Base-by-base conservation (phyloP, 2,888 invertebrate genomes). In the Aproaerema taeniolella region DNA sequence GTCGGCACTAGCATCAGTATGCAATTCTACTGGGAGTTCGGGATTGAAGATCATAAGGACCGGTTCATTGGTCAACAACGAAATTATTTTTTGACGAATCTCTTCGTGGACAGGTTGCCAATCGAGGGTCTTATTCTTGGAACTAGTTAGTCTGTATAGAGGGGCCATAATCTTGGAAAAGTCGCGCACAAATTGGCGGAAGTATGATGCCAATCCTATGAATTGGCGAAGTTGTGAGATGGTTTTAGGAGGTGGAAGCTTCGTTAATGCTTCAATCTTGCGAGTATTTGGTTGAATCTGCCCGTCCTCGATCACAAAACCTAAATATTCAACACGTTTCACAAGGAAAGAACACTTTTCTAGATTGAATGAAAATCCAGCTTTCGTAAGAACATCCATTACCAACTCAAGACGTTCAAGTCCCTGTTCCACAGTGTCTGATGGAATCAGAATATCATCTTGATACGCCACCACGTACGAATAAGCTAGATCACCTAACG, bases 121-220 rank as follows among this genome's bases (percentile, higher is more conserved):
- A n/a, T n/a, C n/a, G n/a, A n/a, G n/a, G n/a, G n/a, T n/a, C n/a
- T n/a, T n/a, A n/a, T n/a, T n/a, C n/a, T n/a, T n/a, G n/a, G n/a
- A n/a, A n/a, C n/a, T n/a, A n/a, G 48, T 32, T 24, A 29, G 10
- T 5, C 12, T 2, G 12, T 29, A 29, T 3, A 29, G 12, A 12
- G 29, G 29, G 2, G 9, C 29, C 10, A 15, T 31, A n/a, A 31
- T 14, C 2, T n/a, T 4, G 2, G 31, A 14, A 36, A 44, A 52
- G 5, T 31, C 26, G 2, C 43, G 43, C 5, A 52, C 43, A 14
- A 49, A 52, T 17, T 38, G 37, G 0, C 49, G 35, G 13, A 52
- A 52, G 13, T 50, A 52, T 1, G 46, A 42, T 1, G 48, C 48
- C 1, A 52, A 31, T 0, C 49, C 49, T 2, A 47, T n/a, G n/a